Evolutionary conservation across 2,113 vertebrate species (phyloP).

Genomic region (Stegastes partitus): DNA sequence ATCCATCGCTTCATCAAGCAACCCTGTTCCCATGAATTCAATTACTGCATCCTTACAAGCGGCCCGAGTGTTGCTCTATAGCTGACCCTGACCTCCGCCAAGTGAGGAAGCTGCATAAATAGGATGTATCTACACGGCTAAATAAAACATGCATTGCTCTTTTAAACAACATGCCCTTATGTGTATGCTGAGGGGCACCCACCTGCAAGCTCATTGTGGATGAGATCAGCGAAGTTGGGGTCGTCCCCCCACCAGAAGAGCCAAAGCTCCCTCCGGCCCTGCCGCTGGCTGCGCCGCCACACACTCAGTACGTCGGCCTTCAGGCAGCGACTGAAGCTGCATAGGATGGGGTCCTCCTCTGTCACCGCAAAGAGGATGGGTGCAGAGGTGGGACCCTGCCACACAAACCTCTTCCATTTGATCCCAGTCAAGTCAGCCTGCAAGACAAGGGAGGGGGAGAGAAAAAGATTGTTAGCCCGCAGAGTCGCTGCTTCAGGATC

Average conservation of each 20-base stretch:
- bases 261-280: constrained; percentile 95
- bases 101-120: not conserved
- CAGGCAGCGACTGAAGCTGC: constrained; percentile 98
- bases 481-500: constrained; percentile 52
- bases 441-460: constrained; percentile 1
- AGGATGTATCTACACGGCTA: not conserved
- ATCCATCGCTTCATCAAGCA: not conserved
- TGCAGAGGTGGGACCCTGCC: constrained; percentile 96
- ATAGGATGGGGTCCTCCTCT: constrained; percentile 97
- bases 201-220: constrained; percentile 96
- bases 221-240: constrained; percentile 94
- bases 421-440: constrained; percentile 98
- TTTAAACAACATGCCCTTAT: not conserved
- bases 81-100: constrained; percentile 10
- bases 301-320: constrained; percentile 96
- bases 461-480: constrained; percentile 37
- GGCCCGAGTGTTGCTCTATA: not conserved
- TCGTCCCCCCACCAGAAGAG: constrained; percentile 99
- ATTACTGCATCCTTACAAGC: constrained; percentile 28
- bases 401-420: constrained; percentile 98
- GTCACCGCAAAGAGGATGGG: constrained; percentile 98
- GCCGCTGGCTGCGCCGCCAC: constrained; percentile 95
- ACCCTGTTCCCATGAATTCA: constrained; percentile 11
- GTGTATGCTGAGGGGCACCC: constrained; percentile 31
- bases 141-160: not conserved